Base-by-base conservation (phyloP, 2,113 vertebrate species). In the Patagioenas fasciata region DNA sequence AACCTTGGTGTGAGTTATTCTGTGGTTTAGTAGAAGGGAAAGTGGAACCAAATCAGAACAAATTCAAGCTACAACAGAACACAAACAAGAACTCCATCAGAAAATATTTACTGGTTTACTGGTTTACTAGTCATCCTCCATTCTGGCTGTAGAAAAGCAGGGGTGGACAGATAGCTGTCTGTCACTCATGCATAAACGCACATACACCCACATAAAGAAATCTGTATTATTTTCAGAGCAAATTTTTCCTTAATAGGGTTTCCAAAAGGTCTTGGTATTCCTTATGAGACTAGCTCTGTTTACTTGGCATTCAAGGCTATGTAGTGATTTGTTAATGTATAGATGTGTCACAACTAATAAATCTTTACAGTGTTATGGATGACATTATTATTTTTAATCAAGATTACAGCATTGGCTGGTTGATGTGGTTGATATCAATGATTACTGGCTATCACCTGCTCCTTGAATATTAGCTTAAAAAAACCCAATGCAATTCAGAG, bases 351-450 rank as follows among this genome's bases (percentile, higher is more conserved):
- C 93, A 92, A 91, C 91, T 72, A 95, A 97, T 97, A 97, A 96
- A 97, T 97, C 96, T 96, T 92, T 80, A 67, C 89, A 80, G 78
- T 6, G 10, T 97, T 97, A 97, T 97, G 96, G 97, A 97, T 97
- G 88, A 60, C 69, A 80, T 97, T 93, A 96, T 97, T 97, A 97
- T 94, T 97, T 97, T 96, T 95, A 96, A 97, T 95, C 95, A 95
- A 97, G 97, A 97, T 97, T 96, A 91, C 71, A 91, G 72, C 78
- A 28, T 6, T 85, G 64, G 66, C 89, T 93, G 56, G 80, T 67
- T 91, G 96, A 95, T 90, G 91, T 3, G 21, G 71, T 32, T 92
- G 93, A 97, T 96, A 92, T 15, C 3, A n/a, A 21, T 51, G 77
- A 60, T 97, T 94, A 91, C 67, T 92, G 61, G 50, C 87, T 91